Percentiles rank a stretch among this genome's conserved stretches.
Evolutionary conservation across 2,888 invertebrate species (phyloP).

Genomic region (Phragmatobia fuliginosa): DNA sequence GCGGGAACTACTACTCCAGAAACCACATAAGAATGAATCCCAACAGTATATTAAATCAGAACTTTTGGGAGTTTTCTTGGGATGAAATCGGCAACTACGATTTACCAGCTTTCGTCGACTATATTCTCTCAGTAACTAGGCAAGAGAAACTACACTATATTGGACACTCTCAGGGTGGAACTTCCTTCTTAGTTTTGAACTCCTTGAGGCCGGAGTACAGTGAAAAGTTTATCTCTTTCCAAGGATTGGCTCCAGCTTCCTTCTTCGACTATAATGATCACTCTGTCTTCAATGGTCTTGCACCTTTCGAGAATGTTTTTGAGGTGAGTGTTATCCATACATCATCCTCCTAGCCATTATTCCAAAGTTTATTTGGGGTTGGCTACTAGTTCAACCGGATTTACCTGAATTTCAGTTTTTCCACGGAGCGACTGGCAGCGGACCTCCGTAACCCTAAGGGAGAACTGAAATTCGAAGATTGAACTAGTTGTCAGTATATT

Average conservation of each 20-base stretch:
- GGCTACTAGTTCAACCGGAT: too few species aligned
- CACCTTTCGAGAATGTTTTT: slow-evolving; percentile 55
- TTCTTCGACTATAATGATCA: slow-evolving; percentile 62
- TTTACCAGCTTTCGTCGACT: slow-evolving; percentile 64
- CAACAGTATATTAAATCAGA: slow-evolving; percentile 48
- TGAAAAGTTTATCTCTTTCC: slow-evolving; percentile 69
- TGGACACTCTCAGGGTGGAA: slow-evolving; percentile 77
- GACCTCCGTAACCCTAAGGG: too few species aligned
- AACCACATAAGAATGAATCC: slow-evolving; percentile 57
- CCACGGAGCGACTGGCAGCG: too few species aligned
- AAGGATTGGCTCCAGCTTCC: slow-evolving; percentile 74
- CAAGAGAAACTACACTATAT: slow-evolving; percentile 68
- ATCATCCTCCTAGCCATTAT: too few species aligned
- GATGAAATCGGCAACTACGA: slow-evolving; percentile 71
- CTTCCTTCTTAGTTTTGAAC: slow-evolving; percentile 69
- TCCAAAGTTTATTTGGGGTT: too few species aligned
- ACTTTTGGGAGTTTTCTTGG: slow-evolving; percentile 73
- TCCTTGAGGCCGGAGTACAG: slow-evolving; percentile 72
- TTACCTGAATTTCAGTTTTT: too few species aligned
- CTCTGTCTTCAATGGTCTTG: slow-evolving; percentile 45
- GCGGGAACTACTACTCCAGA: slow-evolving; percentile 90
- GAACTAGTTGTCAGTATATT: too few species aligned
- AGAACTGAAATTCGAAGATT: too few species aligned
- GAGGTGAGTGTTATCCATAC: slow-evolving; percentile 59
- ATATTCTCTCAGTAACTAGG: slow-evolving; percentile 56